Conservation (phyloP, 1,140 invertebrate genomes). For the Nasonia giraulti region DNA sequence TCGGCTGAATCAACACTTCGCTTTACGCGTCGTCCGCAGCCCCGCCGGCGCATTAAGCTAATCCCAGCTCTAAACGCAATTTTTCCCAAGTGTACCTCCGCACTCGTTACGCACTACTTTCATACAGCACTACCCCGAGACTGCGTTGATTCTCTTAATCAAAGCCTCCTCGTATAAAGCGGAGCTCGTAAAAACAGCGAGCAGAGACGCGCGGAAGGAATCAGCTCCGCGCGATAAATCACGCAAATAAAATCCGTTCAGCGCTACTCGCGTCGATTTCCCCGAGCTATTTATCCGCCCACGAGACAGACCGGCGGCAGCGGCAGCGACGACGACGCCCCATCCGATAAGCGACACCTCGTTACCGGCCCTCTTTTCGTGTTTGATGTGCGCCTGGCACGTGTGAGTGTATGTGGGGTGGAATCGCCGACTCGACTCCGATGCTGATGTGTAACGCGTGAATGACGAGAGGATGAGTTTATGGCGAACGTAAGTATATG, state of each 20-base stretch:
- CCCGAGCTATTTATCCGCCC: constrained; percentile 15
- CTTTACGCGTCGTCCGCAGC: background rate
- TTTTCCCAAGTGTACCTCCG: background rate
- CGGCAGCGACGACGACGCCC: background rate
- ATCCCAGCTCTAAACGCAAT: background rate
- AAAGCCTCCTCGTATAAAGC: background rate
- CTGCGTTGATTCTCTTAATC: constrained; percentile 17
- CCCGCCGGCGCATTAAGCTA: background rate
- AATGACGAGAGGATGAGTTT: background rate
- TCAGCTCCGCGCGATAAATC: constrained; percentile 35
- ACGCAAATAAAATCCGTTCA: constrained; percentile 28
- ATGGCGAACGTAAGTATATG: no score
- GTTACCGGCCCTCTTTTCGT: constrained; percentile 17
- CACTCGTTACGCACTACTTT: background rate
- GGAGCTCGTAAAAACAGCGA: constrained; percentile 6
- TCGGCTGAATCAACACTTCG: background rate
- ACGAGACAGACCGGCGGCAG: constrained; percentile 17
- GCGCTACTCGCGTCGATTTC: constrained; percentile 7
- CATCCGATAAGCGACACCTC: constrained; percentile 47
- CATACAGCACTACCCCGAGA: background rate
- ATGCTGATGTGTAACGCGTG: constrained; percentile 11
- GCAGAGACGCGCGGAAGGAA: background rate
- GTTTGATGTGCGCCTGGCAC: background rate
- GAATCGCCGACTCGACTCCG: constrained; percentile 8
- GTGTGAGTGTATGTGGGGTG: background rate